Evolutionary conservation across 2,113 vertebrate species (phyloP).

Genomic region (Nematolebias whitei): DNA sequence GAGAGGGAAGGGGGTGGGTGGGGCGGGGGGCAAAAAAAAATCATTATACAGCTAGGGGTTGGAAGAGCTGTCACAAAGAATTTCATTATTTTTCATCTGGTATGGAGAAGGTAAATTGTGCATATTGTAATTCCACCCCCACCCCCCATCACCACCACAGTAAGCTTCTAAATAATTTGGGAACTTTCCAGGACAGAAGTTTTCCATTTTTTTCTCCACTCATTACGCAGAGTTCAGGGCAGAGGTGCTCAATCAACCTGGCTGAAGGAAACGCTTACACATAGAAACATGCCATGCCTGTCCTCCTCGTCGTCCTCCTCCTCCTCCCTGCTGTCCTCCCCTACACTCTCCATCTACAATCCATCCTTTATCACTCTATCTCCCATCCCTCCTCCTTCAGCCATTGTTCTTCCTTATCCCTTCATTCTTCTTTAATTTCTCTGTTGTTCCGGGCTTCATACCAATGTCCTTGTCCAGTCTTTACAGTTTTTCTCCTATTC

Average conservation of each 20-base stretch:
- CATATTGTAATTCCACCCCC: conserved; percentile 79
- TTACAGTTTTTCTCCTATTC: not conserved
- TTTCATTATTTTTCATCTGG: conserved; percentile 85
- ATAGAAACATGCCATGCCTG: conserved; percentile 57
- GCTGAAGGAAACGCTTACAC: conserved; percentile 78
- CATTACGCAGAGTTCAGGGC: conserved; percentile 82
- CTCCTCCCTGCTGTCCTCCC: conserved; percentile 64
- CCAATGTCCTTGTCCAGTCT: conserved; percentile 8
- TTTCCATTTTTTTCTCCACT: conserved; percentile 75
- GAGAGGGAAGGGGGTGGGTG: conserved; percentile 34
- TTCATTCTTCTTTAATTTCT: conserved; percentile 31
- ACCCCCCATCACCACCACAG: conserved; percentile 30
- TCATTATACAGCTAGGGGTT: conserved; percentile 82
- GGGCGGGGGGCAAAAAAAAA: conserved; percentile 62
- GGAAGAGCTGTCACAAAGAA: conserved; percentile 83
- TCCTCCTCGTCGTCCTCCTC: conserved; percentile 42
- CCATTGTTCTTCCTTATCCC: conserved; percentile 57
- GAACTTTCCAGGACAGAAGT: conserved; percentile 81
- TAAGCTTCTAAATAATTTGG: conserved; percentile 83
- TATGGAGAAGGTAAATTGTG: conserved; percentile 82
- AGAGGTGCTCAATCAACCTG: conserved; percentile 81
- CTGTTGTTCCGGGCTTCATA: conserved; percentile 9
- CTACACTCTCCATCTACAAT: conserved; percentile 64
- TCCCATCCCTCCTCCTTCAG: conserved; percentile 39
- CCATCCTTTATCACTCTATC: conserved; percentile 59